Conservation (phyloP, 2,797 vertebrate genomes). For the Momotus momota region DNA sequence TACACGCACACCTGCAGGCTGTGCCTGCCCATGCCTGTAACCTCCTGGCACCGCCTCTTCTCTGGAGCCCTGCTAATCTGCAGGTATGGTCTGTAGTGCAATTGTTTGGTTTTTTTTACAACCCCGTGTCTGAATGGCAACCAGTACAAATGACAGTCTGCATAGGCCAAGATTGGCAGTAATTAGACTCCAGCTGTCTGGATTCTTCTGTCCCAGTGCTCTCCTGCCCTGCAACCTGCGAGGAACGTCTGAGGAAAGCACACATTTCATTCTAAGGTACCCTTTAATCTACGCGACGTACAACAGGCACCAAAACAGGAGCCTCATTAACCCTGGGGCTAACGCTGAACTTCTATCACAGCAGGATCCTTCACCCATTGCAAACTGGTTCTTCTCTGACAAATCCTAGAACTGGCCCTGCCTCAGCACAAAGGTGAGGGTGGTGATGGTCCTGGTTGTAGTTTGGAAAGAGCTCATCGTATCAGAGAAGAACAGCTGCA, state of each 20-base stretch:
- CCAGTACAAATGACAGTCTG: background rate
- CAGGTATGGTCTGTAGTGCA: background rate
- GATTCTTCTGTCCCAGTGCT: background rate
- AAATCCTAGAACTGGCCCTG: background rate
- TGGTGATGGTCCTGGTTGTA: background rate
- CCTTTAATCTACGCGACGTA: background rate
- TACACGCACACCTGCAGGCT: background rate
- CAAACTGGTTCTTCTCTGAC: background rate
- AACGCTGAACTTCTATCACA: background rate
- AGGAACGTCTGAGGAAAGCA: background rate
- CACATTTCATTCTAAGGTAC: background rate
- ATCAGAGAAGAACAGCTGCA: constrained; percentile 4
- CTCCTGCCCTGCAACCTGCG: background rate
- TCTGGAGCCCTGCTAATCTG: background rate
- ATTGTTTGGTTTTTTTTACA: background rate
- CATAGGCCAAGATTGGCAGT: background rate
- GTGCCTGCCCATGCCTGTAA: fast-evolving
- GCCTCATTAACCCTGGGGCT: background rate
- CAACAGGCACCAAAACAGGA: background rate
- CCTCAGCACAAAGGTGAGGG: background rate
- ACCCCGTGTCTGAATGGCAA: background rate
- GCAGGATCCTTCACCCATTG: background rate
- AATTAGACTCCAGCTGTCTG: background rate
- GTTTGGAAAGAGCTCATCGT: background rate
- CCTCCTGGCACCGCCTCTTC: background rate